Conservation (phyloP, 1,140 invertebrate species). For the Ditylenchus dipsaci region DNA sequence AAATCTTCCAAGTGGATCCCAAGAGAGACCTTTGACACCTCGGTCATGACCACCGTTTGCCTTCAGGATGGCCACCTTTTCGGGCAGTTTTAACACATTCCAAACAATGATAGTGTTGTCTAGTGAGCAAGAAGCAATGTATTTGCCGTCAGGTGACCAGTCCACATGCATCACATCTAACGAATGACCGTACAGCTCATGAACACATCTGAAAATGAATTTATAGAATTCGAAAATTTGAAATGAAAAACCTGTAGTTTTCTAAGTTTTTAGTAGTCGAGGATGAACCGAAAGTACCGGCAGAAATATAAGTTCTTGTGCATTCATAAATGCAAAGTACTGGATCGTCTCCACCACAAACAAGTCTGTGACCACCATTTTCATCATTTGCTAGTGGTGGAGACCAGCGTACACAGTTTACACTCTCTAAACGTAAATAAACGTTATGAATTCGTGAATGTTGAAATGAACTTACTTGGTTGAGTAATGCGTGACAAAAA, state of each 20-base stretch:
- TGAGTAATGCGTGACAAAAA: slow-evolving; percentile 21
- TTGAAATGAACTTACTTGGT: slow-evolving; percentile 8
- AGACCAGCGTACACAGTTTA: slow-evolving; percentile 26
- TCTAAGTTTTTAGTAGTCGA: background rate
- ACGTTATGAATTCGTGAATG: background rate
- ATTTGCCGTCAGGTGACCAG: slow-evolving; percentile 26
- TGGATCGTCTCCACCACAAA: slow-evolving; percentile 23
- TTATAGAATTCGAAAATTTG: slow-evolving; percentile 2
- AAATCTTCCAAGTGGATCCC: slow-evolving; percentile 28
- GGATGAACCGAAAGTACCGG: slow-evolving; percentile 1
- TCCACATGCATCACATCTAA: slow-evolving; percentile 21
- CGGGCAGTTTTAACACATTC: slow-evolving; percentile 20
- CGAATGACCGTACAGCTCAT: slow-evolving; percentile 13
- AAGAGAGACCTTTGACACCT: slow-evolving; percentile 21
- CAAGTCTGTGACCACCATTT: slow-evolving; percentile 1
- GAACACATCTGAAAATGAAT: background rate
- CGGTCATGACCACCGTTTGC: slow-evolving; percentile 8
- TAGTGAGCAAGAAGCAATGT: slow-evolving; percentile 23
- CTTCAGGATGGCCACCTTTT: slow-evolving; percentile 21
- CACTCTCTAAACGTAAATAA: slow-evolving; percentile 6
- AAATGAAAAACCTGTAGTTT: background rate
- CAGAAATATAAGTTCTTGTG: slow-evolving; percentile 2
- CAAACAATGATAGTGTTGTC: slow-evolving; percentile 25
- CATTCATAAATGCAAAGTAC: slow-evolving; percentile 29
- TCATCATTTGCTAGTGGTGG: background rate